Evolutionary conservation across 2,888 invertebrate species (phyloP), one percentile per base, ranked within the genome.

Genomic region (Octodonta nipae): DNA sequence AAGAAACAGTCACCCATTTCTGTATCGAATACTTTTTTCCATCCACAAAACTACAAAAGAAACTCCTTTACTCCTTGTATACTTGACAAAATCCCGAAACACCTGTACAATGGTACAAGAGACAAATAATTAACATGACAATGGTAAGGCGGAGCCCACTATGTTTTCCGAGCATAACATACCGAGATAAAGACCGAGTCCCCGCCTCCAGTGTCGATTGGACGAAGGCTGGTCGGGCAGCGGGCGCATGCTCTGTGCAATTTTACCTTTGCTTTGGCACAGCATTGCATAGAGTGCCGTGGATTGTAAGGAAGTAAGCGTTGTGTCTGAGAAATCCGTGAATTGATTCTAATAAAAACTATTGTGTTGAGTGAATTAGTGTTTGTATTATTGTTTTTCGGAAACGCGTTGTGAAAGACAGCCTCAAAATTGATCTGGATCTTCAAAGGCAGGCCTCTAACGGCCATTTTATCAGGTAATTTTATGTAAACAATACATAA

Each of bases 391-490:
- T 26, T 8, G 8, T 13, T 10, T 26, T 26, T 26, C 10, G 10
- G 26, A 8, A n/a, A n/a, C n/a, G 8, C n/a, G 26, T 26, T n/a
- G 13, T n/a, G 13, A 12, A 10, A 41, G 44, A 71, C 71, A 64
- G 67, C 68, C 53, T 57, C 72, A 75, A 64, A 66, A 71, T 78
- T 77, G 78, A 79, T 70, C 77, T 78, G 67, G 78, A 79, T 50
- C 70, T 78, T 58, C 78, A 78, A 54, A 63, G 69, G 51, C 77
- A 78, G 67, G 75, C 78, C 67, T 74, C 77, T 68, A 70, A 70
- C 67, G 78, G 78, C 66, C 78, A 78, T 71, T 77, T 78, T 56
- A 75, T 78, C 68, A 78, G 78, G 79, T 71, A 50, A 29, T 49
- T 42, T 15, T 33, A 10, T 34, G 38, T 42, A 44, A 43, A 45